Evolutionary conservation across 1,140 invertebrate species (phyloP).

Genomic region (Caenorhabditis tropicalis): DNA sequence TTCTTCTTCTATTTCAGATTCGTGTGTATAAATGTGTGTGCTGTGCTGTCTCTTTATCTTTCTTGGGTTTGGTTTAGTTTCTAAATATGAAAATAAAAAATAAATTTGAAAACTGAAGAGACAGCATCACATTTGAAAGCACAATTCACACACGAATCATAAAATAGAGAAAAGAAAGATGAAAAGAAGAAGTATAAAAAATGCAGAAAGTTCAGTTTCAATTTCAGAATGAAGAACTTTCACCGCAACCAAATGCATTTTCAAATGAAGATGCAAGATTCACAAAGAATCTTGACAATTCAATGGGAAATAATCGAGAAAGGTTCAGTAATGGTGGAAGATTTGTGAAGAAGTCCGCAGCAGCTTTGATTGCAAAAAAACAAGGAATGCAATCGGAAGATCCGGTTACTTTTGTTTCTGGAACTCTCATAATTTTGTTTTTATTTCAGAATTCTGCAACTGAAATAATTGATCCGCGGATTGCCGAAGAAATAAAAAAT

Average conservation of each 20-base stretch:
- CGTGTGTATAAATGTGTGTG: not conserved
- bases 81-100: not conserved
- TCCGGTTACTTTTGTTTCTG: not conserved
- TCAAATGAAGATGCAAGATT: not conserved
- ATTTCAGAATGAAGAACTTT: not conserved
- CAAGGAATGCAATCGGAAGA: constrained; percentile 52
- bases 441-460: constrained; percentile 38
- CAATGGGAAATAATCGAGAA: not conserved
- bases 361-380: constrained; percentile 56
- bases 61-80: not conserved
- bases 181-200: not conserved
- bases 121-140: not conserved
- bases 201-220: not conserved
- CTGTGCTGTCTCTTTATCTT: constrained; percentile 42
- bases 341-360: constrained; percentile 59
- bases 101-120: not conserved
- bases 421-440: not conserved
- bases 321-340: constrained; percentile 44
- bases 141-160: not conserved
- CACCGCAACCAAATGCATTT: not conserved
- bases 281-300: not conserved
- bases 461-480: constrained; percentile 48
- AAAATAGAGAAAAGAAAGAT: not conserved
- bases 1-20: constrained; percentile 9
- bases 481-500: constrained; percentile 55